Evolutionary conservation across 2,113 vertebrate genomes (phyloP).

Genomic region (human (Homo sapiens)): DNA sequence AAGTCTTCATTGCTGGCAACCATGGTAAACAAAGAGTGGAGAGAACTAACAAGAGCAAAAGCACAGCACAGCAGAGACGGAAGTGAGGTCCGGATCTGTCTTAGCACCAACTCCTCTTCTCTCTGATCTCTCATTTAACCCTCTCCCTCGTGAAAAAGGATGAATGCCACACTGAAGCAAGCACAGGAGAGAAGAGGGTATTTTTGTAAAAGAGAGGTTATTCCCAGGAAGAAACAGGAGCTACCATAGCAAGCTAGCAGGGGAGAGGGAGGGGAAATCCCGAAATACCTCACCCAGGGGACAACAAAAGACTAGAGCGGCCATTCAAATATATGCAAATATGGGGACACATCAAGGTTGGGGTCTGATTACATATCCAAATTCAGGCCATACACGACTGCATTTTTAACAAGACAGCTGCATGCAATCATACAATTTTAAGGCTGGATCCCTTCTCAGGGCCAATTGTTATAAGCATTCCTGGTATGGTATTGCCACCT

Average conservation of each 20-base stretch:
- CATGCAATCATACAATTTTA: background rate
- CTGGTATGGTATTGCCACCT: slow-evolving; percentile 68
- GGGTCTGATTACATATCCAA: slow-evolving; percentile 39
- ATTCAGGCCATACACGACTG: background rate
- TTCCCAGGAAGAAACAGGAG: slow-evolving; percentile 59
- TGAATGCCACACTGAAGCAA: background rate
- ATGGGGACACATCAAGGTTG: background rate
- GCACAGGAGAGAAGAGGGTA: background rate
- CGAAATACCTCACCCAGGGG: slow-evolving; percentile 41
- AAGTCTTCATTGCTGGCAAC: background rate
- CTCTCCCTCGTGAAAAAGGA: background rate
- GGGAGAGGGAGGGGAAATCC: slow-evolving; percentile 72
- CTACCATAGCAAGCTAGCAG: slow-evolving; percentile 37
- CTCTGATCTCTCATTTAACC: background rate
- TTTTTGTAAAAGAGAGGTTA: slow-evolving; percentile 61
- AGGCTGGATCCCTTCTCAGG: background rate
- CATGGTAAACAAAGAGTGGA: background rate
- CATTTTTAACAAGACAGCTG: slow-evolving; percentile 26
- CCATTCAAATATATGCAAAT: slow-evolving; percentile 71
- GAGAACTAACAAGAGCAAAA: background rate
- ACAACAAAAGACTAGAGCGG: slow-evolving; percentile 6
- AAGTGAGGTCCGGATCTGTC: background rate
- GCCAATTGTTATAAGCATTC: background rate
- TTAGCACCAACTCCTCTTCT: background rate
- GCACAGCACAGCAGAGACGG: background rate